Evolutionary conservation across 2,888 invertebrate genomes (phyloP), one percentile per base, ranked within the genome.

Genomic region (Cybosia mesomella): DNA sequence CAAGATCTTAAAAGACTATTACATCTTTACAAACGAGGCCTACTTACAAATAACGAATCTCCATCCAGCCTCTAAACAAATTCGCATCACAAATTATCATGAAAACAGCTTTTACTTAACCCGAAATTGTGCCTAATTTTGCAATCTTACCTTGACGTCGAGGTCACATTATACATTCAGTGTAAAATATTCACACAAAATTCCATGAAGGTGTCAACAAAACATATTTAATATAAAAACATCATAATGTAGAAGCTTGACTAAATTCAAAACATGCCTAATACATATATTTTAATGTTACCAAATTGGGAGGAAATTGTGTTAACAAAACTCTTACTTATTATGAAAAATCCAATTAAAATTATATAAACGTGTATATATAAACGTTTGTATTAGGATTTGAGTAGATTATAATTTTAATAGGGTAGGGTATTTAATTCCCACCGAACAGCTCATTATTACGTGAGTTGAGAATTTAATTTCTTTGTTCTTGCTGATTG

Each of bases 131-230:
- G 59, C 64, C 68, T 71, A 72, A 78, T 80, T 81, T 76, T 62
- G 72, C 70, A 80, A 72, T 69, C 72, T 68, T 76, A 68, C 78
- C 75, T 80, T 78, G 67, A 69, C 74, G 73, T 71, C 68, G 76
- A 76, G 81, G 81, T 71, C 79, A 76, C 72, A 72, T 68, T 72
- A 68, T 68, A 71, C 60, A 62, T 72, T 75, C 54, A 61, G 65
- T 70, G 71, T 69, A 66, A 70, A 72, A 76, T 76, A 80, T 79
- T 78, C 67, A 78, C 61, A 68, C 36, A 73, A 70, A 66, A 73
- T 65, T 68, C 64, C 67, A 66, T 60, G 67, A 61, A 60, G 70
- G 34, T 34, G 22, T 43, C 68, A 71, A 64, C 58, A 69, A 62
- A 72, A 65, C 59, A 22, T 57, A 32, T 34, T 64, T 39, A 61